Conservation (phyloP, 2,797 vertebrate species). For the Sparidentex hasta region DNA sequence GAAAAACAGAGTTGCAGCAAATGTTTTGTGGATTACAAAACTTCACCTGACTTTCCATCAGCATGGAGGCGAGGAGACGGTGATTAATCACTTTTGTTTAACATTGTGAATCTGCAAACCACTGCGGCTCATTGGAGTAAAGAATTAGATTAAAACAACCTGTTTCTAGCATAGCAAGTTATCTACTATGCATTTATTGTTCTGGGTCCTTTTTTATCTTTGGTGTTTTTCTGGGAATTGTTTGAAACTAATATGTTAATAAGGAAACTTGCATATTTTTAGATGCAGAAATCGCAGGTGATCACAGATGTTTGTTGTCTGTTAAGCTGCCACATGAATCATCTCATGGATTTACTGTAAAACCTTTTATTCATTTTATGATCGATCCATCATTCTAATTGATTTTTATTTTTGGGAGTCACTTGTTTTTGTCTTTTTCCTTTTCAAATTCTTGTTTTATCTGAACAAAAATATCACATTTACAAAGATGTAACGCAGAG, state of each 20-base stretch:
- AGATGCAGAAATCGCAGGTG: neutral
- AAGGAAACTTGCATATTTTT: neutral
- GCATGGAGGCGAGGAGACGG: too few species aligned
- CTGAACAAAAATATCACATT: neutral
- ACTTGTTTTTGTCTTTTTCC: neutral
- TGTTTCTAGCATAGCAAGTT: neutral
- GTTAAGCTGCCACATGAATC: neutral
- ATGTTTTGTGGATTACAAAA: too few species aligned
- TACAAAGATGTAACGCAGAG: neutral
- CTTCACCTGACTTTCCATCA: too few species aligned
- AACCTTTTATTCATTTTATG: neutral
- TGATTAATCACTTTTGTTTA: too few species aligned
- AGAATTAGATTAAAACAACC: neutral
- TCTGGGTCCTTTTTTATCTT: neutral
- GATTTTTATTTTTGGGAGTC: neutral
- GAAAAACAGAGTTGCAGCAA: too few species aligned
- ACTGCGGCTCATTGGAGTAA: neutral
- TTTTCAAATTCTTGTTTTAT: too few species aligned
- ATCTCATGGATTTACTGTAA: neutral
- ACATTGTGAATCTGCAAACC: neutral
- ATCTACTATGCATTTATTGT: neutral
- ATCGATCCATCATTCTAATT: neutral
- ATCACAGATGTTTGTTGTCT: too few species aligned
- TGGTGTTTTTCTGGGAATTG: too few species aligned
- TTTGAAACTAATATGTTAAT: neutral